phyloP scores from a whole-genome alignment of 2,113 vertebrate species.

The Spea multiplicata region DNA sequence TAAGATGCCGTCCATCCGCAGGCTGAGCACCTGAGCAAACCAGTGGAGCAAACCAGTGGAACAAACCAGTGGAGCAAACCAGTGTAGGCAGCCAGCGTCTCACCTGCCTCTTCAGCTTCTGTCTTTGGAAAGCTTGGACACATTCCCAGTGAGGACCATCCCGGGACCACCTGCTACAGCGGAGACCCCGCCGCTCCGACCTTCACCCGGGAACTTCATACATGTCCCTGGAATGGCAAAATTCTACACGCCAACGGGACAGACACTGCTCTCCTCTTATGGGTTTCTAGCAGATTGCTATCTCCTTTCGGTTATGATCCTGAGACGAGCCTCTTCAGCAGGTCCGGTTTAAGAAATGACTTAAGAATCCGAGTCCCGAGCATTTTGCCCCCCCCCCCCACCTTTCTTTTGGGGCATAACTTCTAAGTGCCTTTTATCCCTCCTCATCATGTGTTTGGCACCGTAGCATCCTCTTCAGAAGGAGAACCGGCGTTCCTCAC shows the following conservation, averaged over 20 bases:
- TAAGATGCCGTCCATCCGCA: not conserved
- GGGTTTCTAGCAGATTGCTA: not conserved
- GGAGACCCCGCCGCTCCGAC: not conserved
- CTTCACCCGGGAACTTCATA: not conserved
- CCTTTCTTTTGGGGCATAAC: not conserved
- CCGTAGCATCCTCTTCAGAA: not conserved
- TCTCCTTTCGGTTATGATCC: not conserved
- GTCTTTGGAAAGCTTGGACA: not conserved
- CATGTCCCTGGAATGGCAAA: constrained; percentile 29
- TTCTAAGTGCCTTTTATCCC: not conserved
- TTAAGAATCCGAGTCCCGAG: not conserved
- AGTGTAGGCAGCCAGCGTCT: not conserved
- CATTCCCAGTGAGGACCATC: not conserved
- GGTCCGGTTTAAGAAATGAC: constrained; percentile 12
- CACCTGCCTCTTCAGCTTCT: not conserved
- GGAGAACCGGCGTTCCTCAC: not conserved
- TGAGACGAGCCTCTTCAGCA: not conserved
- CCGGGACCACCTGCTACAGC: not conserved
- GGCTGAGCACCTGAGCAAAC: not conserved
- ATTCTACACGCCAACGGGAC: not conserved
- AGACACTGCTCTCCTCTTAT: not conserved
- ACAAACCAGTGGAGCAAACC: not conserved
- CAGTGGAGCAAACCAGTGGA: too few species aligned
- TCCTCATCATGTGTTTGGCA: not conserved
- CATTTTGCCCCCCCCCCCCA: not conserved